Conservation (phyloP, 1,140 invertebrate genomes). For the Reticulitermes speratus region DNA sequence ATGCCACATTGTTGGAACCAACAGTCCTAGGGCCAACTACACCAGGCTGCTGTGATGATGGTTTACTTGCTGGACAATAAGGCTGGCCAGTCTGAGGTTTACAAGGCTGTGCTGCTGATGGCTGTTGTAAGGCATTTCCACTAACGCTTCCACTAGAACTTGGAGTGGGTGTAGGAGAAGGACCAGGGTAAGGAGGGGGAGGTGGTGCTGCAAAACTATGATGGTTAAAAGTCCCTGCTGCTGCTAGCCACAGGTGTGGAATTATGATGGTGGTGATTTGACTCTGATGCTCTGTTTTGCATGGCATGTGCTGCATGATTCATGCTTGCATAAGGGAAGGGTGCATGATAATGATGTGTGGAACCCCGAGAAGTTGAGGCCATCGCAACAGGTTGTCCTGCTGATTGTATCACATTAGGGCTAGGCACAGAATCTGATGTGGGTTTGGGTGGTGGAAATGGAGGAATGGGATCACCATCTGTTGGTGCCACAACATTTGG, state of each 20-base stretch:
- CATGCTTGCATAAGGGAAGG: constrained; percentile 87
- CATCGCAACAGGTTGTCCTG: constrained; percentile 37
- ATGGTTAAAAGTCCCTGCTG: constrained; percentile 20
- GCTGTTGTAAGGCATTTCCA: constrained; percentile 32
- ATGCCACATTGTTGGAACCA: constrained; percentile 54
- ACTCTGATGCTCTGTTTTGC: constrained; percentile 37
- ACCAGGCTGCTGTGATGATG: neutral
- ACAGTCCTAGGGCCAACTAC: neutral
- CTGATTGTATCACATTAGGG: constrained; percentile 36
- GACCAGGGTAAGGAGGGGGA: constrained; percentile 53
- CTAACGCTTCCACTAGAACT: neutral
- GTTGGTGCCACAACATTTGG: constrained; percentile 78
- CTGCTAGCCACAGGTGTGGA: neutral
- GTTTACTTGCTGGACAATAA: constrained; percentile 20
- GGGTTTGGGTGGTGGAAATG: constrained; percentile 44
- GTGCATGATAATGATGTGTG: constrained; percentile 52
- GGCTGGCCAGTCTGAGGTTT: constrained; percentile 24
- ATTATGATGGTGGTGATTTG: constrained; percentile 36
- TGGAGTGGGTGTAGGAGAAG: constrained; percentile 32
- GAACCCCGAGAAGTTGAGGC: constrained; percentile 38
- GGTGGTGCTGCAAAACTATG: constrained; percentile 40
- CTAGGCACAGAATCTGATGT: constrained; percentile 6
- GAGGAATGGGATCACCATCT: constrained; percentile 53
- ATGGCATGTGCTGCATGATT: constrained; percentile 66
- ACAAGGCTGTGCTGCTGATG: constrained; percentile 17